Base-by-base conservation (phyloP, 2,797 vertebrate genomes). In the Acrossocheilus fasciatus region DNA sequence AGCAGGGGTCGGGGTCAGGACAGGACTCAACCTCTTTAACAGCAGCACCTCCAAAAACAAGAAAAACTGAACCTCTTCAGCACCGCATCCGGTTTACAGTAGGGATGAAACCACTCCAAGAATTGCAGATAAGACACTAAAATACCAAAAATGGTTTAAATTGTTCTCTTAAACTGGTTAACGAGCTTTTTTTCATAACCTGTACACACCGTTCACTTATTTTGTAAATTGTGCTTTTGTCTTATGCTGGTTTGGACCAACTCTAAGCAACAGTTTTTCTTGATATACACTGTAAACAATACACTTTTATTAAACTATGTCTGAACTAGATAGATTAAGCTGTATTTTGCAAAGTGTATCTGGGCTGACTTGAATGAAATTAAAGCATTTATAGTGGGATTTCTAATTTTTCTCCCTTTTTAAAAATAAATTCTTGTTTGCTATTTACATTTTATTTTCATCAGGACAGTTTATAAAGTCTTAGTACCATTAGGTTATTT, bases 1-100 rank as follows among this genome's bases (percentile, higher is more conserved):
- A 36, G 93, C 96, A 2, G 89, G 92, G 0, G 93, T 96, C 26
- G 96, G 95, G 20, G 86, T 96, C 47, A 89, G 83, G 89, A 89
- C 86, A 78, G 95, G 96, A 83, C 94, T 97, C 92, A 97, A 92
- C 87, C 90, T 97, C 76, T 97, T 98, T 69, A 96, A 77, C 84
- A 95, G 2, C 75, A 95, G 54, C 41, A 93, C 87, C 66, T 91
- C 93, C 0, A 93, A 87, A 74, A 92, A 86, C 90, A 98, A 96
- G 92, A 97, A 97, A 89, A 94, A 95, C 84, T 98, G 91, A 97
- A 84, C 41, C 2, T n/a, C 2, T 11, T 62, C 39, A 23, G 3
- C 2, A n/a, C 10, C 14, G 30, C 1, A 14, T 23, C 52, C 3
- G 4, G n/a, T 14, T 11, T 20, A 81, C 43, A 36, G 39, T 23